Conservation (phyloP, 2,888 invertebrate genomes). For the Pachycephus smyrnensis region DNA sequence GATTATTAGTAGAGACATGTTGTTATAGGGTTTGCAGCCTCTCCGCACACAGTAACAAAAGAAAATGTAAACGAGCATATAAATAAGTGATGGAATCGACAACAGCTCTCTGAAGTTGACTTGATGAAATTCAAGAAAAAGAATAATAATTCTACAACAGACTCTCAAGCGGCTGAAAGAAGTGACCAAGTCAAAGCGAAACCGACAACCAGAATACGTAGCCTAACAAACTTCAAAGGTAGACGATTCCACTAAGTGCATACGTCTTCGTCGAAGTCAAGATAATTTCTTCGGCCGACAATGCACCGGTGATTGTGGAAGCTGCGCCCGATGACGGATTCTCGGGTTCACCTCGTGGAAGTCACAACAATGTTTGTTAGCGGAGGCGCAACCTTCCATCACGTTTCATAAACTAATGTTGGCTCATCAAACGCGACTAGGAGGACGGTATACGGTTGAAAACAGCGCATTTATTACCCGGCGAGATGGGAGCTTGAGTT, state of each 20-base stretch:
- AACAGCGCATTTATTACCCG: conserved; percentile 62
- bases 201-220: background rate
- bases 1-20: conserved; percentile 40
- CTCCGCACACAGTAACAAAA: background rate
- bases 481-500: conserved; percentile 25
- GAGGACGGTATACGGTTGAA: conserved; percentile 41
- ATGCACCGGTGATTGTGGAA: conserved; percentile 56
- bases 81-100: background rate
- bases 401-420: conserved; percentile 53
- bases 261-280: conserved; percentile 39
- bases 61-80: background rate
- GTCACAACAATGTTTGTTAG: conserved; percentile 64
- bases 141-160: background rate
- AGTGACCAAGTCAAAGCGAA: background rate
- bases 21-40: background rate
- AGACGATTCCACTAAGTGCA: conserved; percentile 19
- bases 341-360: conserved; percentile 56
- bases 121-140: background rate
- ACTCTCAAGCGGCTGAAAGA: background rate
- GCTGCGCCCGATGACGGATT: conserved; percentile 56
- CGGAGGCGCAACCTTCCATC: conserved; percentile 46
- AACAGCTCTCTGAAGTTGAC: background rate
- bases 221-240: background rate
- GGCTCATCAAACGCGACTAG: conserved; percentile 48
- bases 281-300: conserved; percentile 55